Evolutionary conservation across 2,888 invertebrate species (phyloP), one percentile per base, ranked within the genome.

Genomic region (Tachina fera): DNA sequence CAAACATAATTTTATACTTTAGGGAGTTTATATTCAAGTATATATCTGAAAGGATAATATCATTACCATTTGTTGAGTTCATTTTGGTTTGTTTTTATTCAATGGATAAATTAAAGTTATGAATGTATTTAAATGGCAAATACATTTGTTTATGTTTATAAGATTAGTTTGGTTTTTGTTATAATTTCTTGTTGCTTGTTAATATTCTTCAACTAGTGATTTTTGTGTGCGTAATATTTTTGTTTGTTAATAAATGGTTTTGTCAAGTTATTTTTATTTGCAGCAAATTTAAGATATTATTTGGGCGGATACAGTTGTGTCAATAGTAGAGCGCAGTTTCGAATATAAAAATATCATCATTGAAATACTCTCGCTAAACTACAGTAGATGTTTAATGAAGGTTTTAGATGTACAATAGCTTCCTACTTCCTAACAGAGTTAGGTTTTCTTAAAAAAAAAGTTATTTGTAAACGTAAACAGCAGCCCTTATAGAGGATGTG

Each of bases 11-110:
- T 71, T 31, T 14, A 53, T 22, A 70, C 9, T 43, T 53, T 13
- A 41, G n/a, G 14, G 19, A 67, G 14, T 14, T 6, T 31, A 6
- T 10, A 65, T 47, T 1, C 6, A 63, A 19, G 39, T 16, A 39
- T 45, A 60, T 16, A 41, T 49, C 39, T 31, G 9, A 74, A 49
- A 51, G 16, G 49, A 14, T 61, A 74, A 74, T 61, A 19, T 74
- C 41, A 41, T 74, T 70, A 82, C 39, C 41, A 82, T 85, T 85
- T 78, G 63, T 75, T 68, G 72, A 77, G 68, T 81, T 77, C 22
- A 74, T 81, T 77, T 81, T n/a, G 67, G 49, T 77, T 74, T 47
- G 61, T 67, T 80, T 67, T 63, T 58, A 41, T 78, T 76, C 31
- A 41, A 82, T 63, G 75, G 63, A 76, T 39, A 63, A 63, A 63